Evolutionary conservation across 2,888 invertebrate species (phyloP).

Genomic region (Quadriops clusia): DNA sequence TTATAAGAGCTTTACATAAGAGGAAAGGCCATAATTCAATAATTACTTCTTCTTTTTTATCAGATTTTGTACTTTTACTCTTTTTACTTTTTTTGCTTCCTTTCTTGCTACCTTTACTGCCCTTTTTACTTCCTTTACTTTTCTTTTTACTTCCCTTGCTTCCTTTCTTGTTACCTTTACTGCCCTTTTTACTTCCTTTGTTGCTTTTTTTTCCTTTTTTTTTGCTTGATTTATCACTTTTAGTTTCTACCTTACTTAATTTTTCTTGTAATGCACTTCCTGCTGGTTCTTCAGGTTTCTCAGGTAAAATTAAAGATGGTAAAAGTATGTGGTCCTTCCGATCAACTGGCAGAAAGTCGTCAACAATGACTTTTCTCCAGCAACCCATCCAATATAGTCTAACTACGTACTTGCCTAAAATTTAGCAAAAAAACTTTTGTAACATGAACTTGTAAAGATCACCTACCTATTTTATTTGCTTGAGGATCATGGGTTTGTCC

Average conservation of each 20-base stretch:
- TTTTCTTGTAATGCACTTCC: no score
- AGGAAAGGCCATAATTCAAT: constrained; percentile 40
- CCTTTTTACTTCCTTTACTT: constrained; percentile 1
- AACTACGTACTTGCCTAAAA: constrained; percentile 40
- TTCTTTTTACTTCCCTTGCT: not conserved
- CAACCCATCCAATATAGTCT: constrained; percentile 38
- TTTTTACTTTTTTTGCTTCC: no score
- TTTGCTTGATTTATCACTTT: no score
- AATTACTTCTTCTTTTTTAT: constrained; percentile 10
- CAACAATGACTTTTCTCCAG: constrained; percentile 39
- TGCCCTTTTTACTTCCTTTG: constrained; percentile 1
- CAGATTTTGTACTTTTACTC: no score
- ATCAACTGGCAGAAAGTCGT: constrained; percentile 38
- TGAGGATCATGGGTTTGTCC: constrained; percentile 31
- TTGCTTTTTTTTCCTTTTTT: constrained; percentile 1
- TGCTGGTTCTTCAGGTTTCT: no score
- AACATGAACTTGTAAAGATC: no score
- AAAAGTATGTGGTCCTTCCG: constrained; percentile 28
- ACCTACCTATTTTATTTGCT: no score
- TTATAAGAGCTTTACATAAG: constrained; percentile 37
- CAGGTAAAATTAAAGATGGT: constrained; percentile 24
- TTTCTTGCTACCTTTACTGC: constrained; percentile 3
- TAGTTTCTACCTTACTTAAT: no score
- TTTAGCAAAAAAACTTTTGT: no score
- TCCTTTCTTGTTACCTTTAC: not conserved